phyloP scores from a whole-genome alignment of 2,113 vertebrate species.

The Erinaceus europaeus region DNA sequence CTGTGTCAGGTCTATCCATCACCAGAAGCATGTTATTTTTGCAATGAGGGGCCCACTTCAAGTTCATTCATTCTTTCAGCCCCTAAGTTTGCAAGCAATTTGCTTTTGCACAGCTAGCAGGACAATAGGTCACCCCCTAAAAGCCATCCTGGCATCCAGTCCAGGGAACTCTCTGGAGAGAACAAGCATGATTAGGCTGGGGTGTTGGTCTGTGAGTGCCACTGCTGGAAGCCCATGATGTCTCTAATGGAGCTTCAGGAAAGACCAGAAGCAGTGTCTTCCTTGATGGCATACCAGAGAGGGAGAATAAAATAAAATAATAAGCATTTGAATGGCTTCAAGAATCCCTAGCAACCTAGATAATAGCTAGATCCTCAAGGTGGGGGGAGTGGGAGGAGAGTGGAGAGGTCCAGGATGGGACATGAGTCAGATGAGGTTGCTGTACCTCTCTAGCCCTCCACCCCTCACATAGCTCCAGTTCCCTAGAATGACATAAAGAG shows the following conservation, averaged over 20 bases:
- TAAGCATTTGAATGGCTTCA: neutral
- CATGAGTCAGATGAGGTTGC: no score
- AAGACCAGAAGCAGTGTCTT: neutral
- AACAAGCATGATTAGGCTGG: neutral
- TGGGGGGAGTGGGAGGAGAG: neutral
- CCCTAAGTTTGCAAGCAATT: neutral
- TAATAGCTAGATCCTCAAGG: neutral
- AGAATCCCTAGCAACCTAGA: no score
- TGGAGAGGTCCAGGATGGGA: no score
- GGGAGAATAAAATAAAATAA: neutral
- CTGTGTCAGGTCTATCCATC: no score
- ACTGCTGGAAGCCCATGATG: neutral
- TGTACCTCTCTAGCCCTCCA: no score
- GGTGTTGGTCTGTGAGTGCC: neutral
- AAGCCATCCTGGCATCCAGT: no score
- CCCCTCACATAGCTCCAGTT: neutral
- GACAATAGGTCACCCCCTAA: no score
- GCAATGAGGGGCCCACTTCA: neutral
- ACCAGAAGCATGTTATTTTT: no score
- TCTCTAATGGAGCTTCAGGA: neutral
- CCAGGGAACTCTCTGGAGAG: neutral
- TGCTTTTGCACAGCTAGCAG: neutral
- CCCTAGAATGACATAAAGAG: neutral
- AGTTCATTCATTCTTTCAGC: neutral
- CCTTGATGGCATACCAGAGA: neutral